Evolutionary conservation across 1,140 invertebrate genomes (phyloP).

Genomic region (honey bee (Apis mellifera)): DNA sequence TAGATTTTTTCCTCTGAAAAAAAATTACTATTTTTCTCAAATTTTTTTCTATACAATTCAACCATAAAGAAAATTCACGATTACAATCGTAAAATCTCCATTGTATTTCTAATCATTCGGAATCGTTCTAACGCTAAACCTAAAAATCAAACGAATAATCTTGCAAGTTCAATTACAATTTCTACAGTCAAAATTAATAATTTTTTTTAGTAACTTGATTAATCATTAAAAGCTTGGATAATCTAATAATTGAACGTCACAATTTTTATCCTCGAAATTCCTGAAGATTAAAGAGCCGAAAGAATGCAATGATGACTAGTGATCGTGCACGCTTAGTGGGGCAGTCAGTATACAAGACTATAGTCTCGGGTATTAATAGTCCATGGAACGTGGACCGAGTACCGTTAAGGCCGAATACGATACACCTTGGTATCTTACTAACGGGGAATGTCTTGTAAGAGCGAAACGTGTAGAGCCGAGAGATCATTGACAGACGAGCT

Average conservation of each 20-base stretch:
- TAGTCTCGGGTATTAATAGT: slow-evolving; percentile 45
- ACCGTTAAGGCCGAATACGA: slow-evolving; percentile 73
- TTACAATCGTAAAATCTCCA: too few species aligned
- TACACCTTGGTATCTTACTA: slow-evolving; percentile 62
- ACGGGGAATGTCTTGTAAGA: slow-evolving; percentile 67
- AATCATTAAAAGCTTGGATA: neutral
- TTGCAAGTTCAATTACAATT: neutral
- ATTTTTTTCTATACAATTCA: too few species aligned
- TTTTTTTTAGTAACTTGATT: neutral
- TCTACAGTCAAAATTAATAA: neutral
- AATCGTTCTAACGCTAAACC: too few species aligned
- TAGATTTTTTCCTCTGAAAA: too few species aligned
- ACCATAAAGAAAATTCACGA: too few species aligned
- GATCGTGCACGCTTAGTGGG: slow-evolving; percentile 33
- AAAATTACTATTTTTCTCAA: too few species aligned
- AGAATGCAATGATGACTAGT: slow-evolving; percentile 35
- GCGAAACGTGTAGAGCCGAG: neutral
- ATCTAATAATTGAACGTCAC: neutral
- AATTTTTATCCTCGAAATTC: slow-evolving; percentile 33
- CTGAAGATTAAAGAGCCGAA: slow-evolving; percentile 36
- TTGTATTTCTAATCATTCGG: too few species aligned
- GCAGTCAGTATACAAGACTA: slow-evolving; percentile 20
- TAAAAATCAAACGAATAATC: too few species aligned
- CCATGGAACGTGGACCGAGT: slow-evolving; percentile 69
- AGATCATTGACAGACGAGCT: slow-evolving; percentile 11